Evolutionary conservation across 2,113 vertebrate genomes (phyloP), one percentile per base, ranked within the genome.

Genomic region (Oncorhynchus masou): DNA sequence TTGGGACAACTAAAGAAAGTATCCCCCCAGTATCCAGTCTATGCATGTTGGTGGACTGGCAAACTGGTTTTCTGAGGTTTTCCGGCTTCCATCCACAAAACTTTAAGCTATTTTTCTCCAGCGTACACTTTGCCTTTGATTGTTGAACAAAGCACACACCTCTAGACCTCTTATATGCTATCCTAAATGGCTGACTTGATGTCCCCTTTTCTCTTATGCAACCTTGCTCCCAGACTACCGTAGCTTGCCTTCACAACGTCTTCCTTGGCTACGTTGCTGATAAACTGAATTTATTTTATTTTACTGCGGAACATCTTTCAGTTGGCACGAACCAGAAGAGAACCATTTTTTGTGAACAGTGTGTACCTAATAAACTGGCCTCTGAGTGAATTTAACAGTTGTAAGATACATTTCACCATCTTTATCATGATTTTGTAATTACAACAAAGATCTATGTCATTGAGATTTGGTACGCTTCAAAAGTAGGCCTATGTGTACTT

Each of bases 211-310:
- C 49, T 22, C 31, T 4, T 64, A 13, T 5, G 11, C 20, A 24
- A 22, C 22, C 6, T 25, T 25, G 39, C 24, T 12, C 39, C 39
- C 1, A 45, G 39, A 45, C 12, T 25, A n/a, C 7, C 67, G 13
- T 34, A 39, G 29, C 68, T 65, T 59, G 74, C 74, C 59, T 74
- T 20, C 72, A 54, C 74, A 70, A 64, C 68, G 25, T 68, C 65
- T 12, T 68, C 27, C 75, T 64, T 54, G 72, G 24, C 39, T 39
- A 39, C 57, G 73, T 51, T 77, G 31, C 73, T 80, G 67, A 83
- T 39, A 20, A 82, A 86, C 22, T 57, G 5, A 64, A 85, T 79
- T 76, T 82, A 84, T 88, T 85, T 45, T 70, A 13, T 25, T 74
- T 80, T 66, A 67, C 39, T 68, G 66, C 49, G 45, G 74, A 59